Conservation (phyloP, 2,113 vertebrate species). For the Sakesphorus luctuosus region DNA sequence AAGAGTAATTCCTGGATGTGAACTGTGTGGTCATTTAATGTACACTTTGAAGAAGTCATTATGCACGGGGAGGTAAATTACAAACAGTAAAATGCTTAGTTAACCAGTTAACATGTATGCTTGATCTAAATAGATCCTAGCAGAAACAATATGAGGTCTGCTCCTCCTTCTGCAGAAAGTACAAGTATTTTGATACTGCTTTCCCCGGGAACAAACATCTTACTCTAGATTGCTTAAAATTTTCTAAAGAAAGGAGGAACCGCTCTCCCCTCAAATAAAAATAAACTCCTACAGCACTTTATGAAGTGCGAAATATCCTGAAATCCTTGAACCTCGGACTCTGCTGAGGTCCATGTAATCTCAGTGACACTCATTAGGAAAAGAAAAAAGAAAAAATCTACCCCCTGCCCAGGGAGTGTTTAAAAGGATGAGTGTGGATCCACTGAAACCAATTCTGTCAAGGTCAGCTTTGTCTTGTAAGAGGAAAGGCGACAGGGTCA, state of each 20-base stretch:
- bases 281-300: neutral
- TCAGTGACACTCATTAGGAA: neutral
- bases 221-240: neutral
- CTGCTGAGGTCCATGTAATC: slow-evolving; percentile 20
- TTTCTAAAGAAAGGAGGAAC: neutral
- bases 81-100: neutral
- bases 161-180: neutral
- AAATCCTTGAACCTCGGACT: slow-evolving; percentile 54
- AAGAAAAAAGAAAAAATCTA: neutral
- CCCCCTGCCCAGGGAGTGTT: neutral
- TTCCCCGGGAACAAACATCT: neutral
- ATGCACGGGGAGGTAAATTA: neutral
- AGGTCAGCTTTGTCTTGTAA: slow-evolving; percentile 49
- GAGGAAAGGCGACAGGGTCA: slow-evolving; percentile 5
- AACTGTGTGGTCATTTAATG: neutral
- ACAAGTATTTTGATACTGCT: neutral
- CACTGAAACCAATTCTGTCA: slow-evolving; percentile 25
- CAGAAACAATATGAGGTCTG: neutral
- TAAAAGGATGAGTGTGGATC: slow-evolving; percentile 23
- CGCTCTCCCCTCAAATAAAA: neutral
- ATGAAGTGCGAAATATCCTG: slow-evolving; percentile 19
- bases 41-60: neutral
- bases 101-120: neutral
- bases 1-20: neutral
- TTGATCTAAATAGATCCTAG: neutral